Percentiles rank a stretch among this genome's conserved stretches.
phyloP scores from a whole-genome alignment of 2,113 vertebrate species.

The Callipepla californica region DNA sequence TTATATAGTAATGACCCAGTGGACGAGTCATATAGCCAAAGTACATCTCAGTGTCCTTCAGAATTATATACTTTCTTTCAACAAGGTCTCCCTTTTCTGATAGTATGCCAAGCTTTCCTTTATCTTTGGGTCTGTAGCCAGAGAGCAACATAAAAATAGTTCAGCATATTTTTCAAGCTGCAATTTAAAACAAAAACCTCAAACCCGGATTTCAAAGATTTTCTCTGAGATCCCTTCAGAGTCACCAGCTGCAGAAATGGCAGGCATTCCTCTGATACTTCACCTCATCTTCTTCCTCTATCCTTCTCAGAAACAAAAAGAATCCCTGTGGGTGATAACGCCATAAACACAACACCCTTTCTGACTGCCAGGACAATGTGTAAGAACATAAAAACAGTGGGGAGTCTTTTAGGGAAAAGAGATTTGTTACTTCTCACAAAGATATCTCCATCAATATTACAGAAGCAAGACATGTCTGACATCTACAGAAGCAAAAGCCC shows the following conservation, averaged over 20 bases:
- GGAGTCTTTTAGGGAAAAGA: background rate
- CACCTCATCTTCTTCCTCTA: background rate
- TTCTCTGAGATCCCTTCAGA: background rate
- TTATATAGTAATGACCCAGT: background rate
- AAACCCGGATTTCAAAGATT: background rate
- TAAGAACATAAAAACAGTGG: background rate
- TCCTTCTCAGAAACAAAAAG: background rate
- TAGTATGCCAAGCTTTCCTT: background rate
- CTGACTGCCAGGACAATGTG: background rate
- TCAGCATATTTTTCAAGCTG: background rate
- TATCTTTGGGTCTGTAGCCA: background rate
- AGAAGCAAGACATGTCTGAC: background rate
- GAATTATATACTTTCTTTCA: background rate
- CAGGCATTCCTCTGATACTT: background rate
- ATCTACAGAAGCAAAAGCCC: background rate
- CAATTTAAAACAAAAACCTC: background rate
- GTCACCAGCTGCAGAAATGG: background rate
- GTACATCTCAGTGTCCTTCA: background rate
- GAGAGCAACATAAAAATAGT: background rate
- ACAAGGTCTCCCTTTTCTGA: background rate
- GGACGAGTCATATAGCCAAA: background rate
- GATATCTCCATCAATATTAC: background rate
- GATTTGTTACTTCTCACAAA: background rate
- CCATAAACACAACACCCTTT: background rate
- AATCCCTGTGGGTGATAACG: background rate